Evolutionary conservation across 2,888 invertebrate species (phyloP).

Genomic region (Drosophila percnosoma): DNA sequence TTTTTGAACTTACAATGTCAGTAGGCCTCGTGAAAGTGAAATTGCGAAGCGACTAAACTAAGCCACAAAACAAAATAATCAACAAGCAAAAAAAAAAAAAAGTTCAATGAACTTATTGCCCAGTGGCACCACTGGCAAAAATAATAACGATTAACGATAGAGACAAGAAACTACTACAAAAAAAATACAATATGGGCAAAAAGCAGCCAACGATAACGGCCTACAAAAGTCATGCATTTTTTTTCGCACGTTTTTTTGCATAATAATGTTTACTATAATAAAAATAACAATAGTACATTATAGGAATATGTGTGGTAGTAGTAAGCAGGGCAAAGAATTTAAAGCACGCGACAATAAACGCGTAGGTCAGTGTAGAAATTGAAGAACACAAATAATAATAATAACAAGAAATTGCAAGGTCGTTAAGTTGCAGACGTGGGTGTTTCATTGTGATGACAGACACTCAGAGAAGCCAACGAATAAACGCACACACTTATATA

Average conservation of each 20-base stretch:
- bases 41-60: constrained; percentile 48
- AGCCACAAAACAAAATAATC: constrained; percentile 57
- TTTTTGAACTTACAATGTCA: constrained; percentile 21
- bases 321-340: constrained; percentile 46
- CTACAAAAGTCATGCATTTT: constrained; percentile 32
- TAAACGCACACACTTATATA: constrained; percentile 4
- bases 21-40: constrained; percentile 68
- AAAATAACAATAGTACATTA: constrained; percentile 39
- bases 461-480: constrained; percentile 10
- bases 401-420: constrained; percentile 48
- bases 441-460: constrained; percentile 29
- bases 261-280: constrained; percentile 55
- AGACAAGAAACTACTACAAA: constrained; percentile 57
- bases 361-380: constrained; percentile 55
- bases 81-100: constrained; percentile 51
- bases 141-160: constrained; percentile 56
- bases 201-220: constrained; percentile 62
- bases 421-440: constrained; percentile 39
- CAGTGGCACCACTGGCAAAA: constrained; percentile 63
- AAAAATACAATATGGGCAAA: constrained; percentile 36
- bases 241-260: constrained; percentile 42
- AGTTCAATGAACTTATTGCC: constrained; percentile 75
- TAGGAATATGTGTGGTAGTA: constrained; percentile 3
- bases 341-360: constrained; percentile 38
- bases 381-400: constrained; percentile 24